Conservation (phyloP, 2,113 vertebrate species). For the Tor tambroides region DNA sequence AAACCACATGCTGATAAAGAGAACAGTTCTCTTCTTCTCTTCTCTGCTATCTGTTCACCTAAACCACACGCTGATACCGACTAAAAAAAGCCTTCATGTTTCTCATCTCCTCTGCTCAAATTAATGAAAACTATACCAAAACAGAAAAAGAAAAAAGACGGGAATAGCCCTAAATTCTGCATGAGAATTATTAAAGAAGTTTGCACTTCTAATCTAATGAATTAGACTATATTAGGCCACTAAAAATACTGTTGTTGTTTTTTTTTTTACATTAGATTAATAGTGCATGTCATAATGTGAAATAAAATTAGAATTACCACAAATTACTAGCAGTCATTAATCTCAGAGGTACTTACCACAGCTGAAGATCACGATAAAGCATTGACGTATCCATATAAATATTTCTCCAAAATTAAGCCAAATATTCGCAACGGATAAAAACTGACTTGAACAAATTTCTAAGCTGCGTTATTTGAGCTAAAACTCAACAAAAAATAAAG, state of each 20-base stretch:
- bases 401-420: neutral
- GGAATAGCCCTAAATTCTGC: neutral
- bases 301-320: neutral
- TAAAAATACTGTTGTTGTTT: neutral
- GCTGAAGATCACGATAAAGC: neutral
- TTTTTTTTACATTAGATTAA: neutral
- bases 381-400: neutral
- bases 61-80: conserved; percentile 52
- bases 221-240: neutral
- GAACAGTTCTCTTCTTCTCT: conserved; percentile 45
- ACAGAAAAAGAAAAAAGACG: neutral
- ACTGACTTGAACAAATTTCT: neutral
- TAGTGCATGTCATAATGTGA: neutral
- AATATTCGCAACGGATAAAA: neutral
- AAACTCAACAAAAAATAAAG: conserved; percentile 19
- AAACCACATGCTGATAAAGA: conserved; percentile 59
- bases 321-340: neutral
- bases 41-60: conserved; percentile 45
- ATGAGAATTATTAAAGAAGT: neutral
- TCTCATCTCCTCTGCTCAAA: conserved; percentile 40
- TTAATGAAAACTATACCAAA: neutral
- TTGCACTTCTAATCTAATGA: neutral
- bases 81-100: conserved; percentile 27
- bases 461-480: neutral
- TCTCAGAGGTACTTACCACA: conserved; percentile 7